These are phyloP conservation scores for Bradypodion ventrale DNA, from an alignment of 2,797 vertebrate species.

Conservation along the genomic window DNA sequence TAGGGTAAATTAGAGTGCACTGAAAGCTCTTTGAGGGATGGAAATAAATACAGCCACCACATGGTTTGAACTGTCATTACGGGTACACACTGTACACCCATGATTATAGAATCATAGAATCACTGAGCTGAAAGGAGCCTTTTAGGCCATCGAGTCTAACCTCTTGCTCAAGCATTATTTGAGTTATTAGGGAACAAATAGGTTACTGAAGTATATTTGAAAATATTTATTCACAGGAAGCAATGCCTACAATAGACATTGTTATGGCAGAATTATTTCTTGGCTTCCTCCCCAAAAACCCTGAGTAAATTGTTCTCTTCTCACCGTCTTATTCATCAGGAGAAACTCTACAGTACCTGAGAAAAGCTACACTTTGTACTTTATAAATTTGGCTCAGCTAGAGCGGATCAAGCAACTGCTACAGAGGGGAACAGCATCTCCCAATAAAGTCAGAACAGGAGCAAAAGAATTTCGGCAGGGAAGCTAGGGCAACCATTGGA, in stretches of 20 bases:
- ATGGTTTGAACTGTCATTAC: background rate
- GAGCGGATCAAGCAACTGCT: background rate
- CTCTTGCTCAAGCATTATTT: too few relatives aligned
- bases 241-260: background rate
- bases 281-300: background rate
- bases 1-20: background rate
- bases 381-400: background rate
- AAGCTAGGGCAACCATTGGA: background rate
- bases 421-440: background rate
- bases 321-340: background rate
- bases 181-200: background rate
- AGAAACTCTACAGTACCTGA: background rate
- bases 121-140: too few relatives aligned
- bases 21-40: background rate
- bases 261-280: background rate
- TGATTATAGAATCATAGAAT: too few relatives aligned
- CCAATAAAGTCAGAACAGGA: conserved; percentile 12
- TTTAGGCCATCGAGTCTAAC: too few relatives aligned
- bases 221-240: background rate
- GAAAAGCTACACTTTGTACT: conserved; percentile 6
- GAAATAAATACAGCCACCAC: background rate
- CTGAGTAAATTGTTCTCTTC: background rate
- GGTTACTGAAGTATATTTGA: background rate
- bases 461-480: conserved; percentile 15
- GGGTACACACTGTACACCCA: background rate